These are phyloP conservation scores for Xenopus laevis DNA, from an alignment of 2,113 vertebrate species.

Conservation along the genomic window DNA sequence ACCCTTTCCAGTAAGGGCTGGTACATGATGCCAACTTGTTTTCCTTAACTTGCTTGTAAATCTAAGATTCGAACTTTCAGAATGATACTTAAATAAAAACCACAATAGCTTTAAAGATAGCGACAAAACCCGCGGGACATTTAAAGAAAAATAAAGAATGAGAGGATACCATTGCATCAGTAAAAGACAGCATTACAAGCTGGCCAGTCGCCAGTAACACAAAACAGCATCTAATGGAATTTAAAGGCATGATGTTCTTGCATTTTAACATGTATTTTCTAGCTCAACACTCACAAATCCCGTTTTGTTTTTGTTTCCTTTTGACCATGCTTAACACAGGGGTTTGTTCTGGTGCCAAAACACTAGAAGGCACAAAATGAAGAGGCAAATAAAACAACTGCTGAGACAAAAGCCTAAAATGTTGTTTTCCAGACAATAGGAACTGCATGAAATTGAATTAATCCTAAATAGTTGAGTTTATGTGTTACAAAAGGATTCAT, in stretches of 20 bases:
- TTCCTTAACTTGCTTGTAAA: too few relatives aligned
- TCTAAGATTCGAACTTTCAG: too few relatives aligned
- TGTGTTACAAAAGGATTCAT: too few relatives aligned
- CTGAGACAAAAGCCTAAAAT: background rate
- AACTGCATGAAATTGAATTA: conserved; percentile 22
- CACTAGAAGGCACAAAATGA: background rate
- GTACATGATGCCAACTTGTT: too few relatives aligned
- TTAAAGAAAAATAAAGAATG: background rate
- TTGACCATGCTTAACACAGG: conserved; percentile 1
- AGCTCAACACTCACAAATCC: conserved; percentile 9
- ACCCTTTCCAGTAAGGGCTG: too few relatives aligned
- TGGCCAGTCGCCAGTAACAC: conserved; percentile 21
- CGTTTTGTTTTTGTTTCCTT: conserved; percentile 6
- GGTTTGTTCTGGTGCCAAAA: conserved; percentile 25
- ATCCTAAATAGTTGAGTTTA: conserved; percentile 15
- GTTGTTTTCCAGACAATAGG: background rate
- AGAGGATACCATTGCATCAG: conserved; percentile 24
- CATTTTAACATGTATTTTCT: conserved; percentile 23
- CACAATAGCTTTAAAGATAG: background rate
- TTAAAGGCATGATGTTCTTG: conserved; percentile 11
- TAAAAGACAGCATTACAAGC: conserved; percentile 22
- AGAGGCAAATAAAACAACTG: background rate
- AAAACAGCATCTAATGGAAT: background rate
- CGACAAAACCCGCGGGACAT: conserved; percentile 14
- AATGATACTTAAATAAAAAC: too few relatives aligned